Evolutionary conservation across 2,888 invertebrate species (phyloP).

Genomic region (Xestia ashworthii): DNA sequence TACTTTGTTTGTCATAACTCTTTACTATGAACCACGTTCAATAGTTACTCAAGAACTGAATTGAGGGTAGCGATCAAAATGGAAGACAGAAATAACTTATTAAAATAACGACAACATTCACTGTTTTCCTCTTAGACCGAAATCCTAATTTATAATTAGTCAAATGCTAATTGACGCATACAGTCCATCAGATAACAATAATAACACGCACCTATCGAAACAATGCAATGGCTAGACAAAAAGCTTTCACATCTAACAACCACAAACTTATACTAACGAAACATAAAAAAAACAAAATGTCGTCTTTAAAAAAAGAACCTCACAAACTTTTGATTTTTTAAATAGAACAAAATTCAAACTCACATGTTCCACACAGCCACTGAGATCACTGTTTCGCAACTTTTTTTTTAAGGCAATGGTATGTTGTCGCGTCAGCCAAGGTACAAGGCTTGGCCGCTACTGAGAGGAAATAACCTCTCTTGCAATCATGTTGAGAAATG

Average conservation of each 20-base stretch:
- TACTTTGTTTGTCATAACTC: neutral
- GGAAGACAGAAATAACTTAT: neutral
- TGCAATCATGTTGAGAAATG: conserved; percentile 79
- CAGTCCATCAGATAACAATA: neutral
- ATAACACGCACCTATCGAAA: neutral
- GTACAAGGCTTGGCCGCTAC: conserved; percentile 70
- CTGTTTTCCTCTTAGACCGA: neutral
- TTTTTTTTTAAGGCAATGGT: conserved; percentile 60
- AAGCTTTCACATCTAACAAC: conserved; percentile 12
- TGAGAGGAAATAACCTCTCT: conserved; percentile 76
- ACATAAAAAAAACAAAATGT: neutral
- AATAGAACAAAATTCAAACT: conserved; percentile 48
- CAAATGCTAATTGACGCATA: conserved; percentile 1
- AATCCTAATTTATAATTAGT: neutral
- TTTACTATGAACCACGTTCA: neutral
- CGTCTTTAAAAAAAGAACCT: neutral
- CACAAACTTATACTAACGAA: conserved; percentile 1
- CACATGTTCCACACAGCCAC: conserved; percentile 65
- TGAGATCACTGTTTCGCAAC: conserved; percentile 64
- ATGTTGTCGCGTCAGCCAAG: conserved; percentile 69
- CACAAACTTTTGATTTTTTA: neutral
- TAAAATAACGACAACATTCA: neutral
- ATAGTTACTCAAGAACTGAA: neutral
- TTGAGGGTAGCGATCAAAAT: neutral
- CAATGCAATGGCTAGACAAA: neutral